These are phyloP conservation scores for Varecia variegata DNA, from an alignment of 2,797 vertebrate species.

Conservation along the genomic window DNA sequence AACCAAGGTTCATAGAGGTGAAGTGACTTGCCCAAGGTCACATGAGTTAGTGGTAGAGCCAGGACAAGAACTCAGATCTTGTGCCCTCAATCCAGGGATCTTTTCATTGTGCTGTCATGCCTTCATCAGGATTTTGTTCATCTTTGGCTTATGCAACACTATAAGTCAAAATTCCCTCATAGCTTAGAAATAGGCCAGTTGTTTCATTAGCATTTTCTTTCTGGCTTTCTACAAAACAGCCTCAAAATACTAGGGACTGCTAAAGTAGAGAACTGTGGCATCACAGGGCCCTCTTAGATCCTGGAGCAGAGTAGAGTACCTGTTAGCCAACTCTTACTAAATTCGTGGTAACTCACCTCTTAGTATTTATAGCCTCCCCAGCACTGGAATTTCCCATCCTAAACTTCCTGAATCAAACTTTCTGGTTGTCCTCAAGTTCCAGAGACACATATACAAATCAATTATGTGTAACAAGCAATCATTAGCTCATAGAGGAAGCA, in stretches of 20 bases:
- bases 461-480: conserved; percentile 6
- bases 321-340: not conserved
- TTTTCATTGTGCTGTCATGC: not conserved
- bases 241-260: not conserved
- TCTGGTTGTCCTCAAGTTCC: not conserved
- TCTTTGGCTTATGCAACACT: conserved; percentile 17
- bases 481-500: not conserved
- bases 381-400: not conserved
- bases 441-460: not conserved
- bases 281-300: not conserved
- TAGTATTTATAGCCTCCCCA: not conserved
- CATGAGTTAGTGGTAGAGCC: not conserved
- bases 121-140: conserved; percentile 21
- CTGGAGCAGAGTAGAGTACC: not conserved
- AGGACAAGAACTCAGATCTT: conserved; percentile 21
- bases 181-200: conserved; percentile 6
- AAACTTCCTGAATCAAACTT: not conserved
- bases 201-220: not conserved
- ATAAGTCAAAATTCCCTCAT: not conserved
- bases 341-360: not conserved
- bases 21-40: not conserved
- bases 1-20: not conserved
- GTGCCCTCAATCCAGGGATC: conserved; percentile 7
- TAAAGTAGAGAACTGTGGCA: not conserved
- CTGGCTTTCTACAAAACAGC: not conserved